Evolutionary conservation across 2,888 invertebrate species (phyloP), one percentile per base, ranked within the genome.

Genomic region (Mongoloraphidia duomilia): DNA sequence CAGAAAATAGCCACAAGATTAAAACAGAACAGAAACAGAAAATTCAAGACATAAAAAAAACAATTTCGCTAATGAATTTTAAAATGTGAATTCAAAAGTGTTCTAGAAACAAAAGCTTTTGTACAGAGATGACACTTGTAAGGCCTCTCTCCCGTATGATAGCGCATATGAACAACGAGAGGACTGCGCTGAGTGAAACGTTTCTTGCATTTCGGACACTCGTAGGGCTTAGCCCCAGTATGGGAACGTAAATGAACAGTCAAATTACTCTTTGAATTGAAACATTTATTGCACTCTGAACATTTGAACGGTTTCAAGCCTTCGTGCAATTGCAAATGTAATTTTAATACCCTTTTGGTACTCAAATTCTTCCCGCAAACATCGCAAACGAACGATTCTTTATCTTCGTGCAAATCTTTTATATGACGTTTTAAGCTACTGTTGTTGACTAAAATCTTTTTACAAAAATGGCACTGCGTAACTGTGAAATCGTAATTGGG

Each of bases 361-460:
- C 26, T 17, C 26, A 33, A 42, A 11, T 12, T 34, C 8, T 42
- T 42, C 4, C 33, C 33, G 33, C 42, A 42, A 17, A 42, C 33
- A 17, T 33, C 35, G 13, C 44, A 44, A 35, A 35, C 35, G 36
- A 44, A 44, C 26, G 26, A 26, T 6, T 26, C 26, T 26, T 26
- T 26, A 6, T 26, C 26, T 6, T 26, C 26, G 26, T 26, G 26
- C 26, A 26, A 26, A 6, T 26, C 26, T 26, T 34, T 45, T 50
- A 39, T 38, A 50, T 56, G 0, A 62, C 56, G 57, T 71, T 69
- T 53, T 71, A 70, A 0, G 66, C 65, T 33, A 26, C 26, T 26
- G 26, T 26, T 26, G 26, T 26, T 26, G 66, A 64, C 53, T 67
- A 57, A 54, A 74, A 75, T 11, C 69, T 57, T 44, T 74, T 74